Evolutionary conservation across 2,888 invertebrate genomes (phyloP).

Genomic region (Megaustenia siamemsis): DNA sequence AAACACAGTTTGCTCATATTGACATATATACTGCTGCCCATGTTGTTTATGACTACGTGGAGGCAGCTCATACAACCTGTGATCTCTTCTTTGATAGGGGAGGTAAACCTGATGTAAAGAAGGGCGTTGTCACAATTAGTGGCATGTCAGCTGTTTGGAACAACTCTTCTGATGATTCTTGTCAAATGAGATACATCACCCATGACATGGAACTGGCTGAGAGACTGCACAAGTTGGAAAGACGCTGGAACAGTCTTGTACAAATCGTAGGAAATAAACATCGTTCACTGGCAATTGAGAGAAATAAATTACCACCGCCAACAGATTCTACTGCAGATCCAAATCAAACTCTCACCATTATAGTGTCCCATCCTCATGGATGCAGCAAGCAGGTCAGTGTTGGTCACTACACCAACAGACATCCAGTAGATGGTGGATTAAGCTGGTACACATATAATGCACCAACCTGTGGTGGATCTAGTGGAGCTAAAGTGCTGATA

Average conservation of each 20-base stretch:
- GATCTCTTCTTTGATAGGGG: background rate
- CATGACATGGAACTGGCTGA: background rate
- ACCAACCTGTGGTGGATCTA: background rate
- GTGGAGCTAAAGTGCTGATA: background rate
- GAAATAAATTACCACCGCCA: no score
- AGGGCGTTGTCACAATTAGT: background rate
- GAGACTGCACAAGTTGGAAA: background rate
- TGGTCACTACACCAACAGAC: background rate
- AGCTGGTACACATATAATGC: background rate
- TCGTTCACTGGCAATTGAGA: background rate
- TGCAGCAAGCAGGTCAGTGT: constrained; percentile 11
- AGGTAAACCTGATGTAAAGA: background rate
- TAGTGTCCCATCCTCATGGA: constrained; percentile 24
- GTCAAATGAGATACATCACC: background rate
- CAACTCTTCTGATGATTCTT: background rate
- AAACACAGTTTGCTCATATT: constrained; percentile 4
- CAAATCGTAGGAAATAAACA: background rate
- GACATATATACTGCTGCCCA: background rate
- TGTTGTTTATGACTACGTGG: background rate
- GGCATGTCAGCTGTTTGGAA: background rate
- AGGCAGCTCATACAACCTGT: background rate
- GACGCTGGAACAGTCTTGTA: background rate
- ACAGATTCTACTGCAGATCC: no score
- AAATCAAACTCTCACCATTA: background rate
- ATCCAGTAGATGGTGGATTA: background rate